phyloP scores from a whole-genome alignment of 2,797 vertebrate species.

The Brotula barbata region DNA sequence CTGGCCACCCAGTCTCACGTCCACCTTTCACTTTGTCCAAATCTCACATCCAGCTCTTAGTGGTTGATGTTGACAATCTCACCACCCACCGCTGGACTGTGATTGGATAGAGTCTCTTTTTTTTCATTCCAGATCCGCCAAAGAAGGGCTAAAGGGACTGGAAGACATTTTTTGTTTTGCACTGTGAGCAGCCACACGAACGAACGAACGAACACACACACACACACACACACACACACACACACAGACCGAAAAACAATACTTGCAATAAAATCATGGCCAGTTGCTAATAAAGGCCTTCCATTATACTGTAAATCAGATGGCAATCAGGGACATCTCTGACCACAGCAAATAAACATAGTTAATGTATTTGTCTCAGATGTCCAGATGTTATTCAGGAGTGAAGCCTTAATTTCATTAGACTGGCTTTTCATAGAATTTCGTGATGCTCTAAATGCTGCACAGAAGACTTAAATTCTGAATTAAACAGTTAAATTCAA shows the following conservation, averaged over 20 bases:
- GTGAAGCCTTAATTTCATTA: constrained; percentile 59
- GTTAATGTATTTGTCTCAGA: not conserved
- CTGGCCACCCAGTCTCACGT: constrained; percentile 17
- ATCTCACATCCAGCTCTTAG: constrained; percentile 36
- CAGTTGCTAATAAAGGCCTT: constrained; percentile 14
- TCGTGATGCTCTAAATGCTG: constrained; percentile 1
- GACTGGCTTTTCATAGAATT: constrained; percentile 13
- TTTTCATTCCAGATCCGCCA: constrained; percentile 37
- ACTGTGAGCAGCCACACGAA: constrained; percentile 45
- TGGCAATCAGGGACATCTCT: constrained; percentile 13
- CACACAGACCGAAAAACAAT: constrained; percentile 10
- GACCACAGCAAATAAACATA: constrained; percentile 2
- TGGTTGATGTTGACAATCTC: constrained; percentile 36
- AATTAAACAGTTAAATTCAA: constrained; percentile 10
- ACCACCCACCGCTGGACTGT: constrained; percentile 47
- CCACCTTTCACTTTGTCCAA: constrained; percentile 8
- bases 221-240: constrained; percentile 20
- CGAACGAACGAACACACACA: no score
- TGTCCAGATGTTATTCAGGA: not conserved
- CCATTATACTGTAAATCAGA: constrained; percentile 1
- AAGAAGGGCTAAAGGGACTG: constrained; percentile 62
- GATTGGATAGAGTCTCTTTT: constrained; percentile 27
- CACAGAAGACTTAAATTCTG: no score
- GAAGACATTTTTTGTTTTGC: constrained; percentile 31
- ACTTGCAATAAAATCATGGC: constrained; percentile 8